A percentile compares a stretch with the other conserved stretches of the same genome.
Conservation (phyloP, 2,113 vertebrate genomes). For the Cisticola juncidis region DNA sequence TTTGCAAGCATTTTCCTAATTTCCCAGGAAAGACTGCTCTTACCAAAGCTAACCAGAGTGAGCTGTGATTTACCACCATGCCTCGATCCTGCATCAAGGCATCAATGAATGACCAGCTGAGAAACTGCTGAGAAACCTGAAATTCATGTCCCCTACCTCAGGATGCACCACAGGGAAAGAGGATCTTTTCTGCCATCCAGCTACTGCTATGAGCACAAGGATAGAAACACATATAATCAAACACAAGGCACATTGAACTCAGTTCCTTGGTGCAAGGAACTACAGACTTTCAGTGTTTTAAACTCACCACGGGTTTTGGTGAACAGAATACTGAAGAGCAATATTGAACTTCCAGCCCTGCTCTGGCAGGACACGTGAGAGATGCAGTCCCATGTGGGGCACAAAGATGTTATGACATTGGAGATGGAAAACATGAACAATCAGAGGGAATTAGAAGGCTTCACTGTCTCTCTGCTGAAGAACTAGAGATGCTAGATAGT, state of each 20-base stretch:
- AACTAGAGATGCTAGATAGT: background rate
- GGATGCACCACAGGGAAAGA: background rate
- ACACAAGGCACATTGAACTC: background rate
- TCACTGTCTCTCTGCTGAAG: background rate
- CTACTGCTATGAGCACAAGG: background rate
- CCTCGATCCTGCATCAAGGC: background rate
- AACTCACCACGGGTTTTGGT: background rate
- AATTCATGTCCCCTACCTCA: background rate
- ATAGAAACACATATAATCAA: background rate
- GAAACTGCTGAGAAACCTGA: background rate
- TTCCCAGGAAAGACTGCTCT: background rate
- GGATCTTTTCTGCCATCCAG: background rate
- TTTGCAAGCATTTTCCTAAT: background rate
- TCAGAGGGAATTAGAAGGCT: background rate
- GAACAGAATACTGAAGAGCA: background rate
- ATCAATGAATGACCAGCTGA: fast-evolving
- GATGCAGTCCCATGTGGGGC: background rate
- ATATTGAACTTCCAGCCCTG: background rate
- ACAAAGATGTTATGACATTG: background rate
- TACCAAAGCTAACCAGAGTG: background rate
- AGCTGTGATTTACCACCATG: background rate
- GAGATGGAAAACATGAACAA: background rate
- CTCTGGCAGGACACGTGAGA: background rate
- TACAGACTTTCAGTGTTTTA: background rate
- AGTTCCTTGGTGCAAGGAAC: background rate